Evolutionary conservation across 2,888 invertebrate species (phyloP), one percentile per base, ranked within the genome.

Genomic region (Nymphalis polychloros): DNA sequence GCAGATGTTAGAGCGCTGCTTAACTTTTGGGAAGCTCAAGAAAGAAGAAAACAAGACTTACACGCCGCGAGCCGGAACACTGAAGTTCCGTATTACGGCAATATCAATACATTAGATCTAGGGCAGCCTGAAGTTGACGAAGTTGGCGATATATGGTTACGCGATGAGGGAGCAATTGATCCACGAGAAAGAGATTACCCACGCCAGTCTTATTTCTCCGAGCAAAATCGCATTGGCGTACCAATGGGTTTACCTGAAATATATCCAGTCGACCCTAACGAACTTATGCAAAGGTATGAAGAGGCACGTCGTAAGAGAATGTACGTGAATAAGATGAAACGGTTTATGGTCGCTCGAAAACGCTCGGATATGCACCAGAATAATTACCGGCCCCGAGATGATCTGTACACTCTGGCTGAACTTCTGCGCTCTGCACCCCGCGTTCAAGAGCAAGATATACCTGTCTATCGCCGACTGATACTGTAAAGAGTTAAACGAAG

Each of bases 311-410:
- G 92, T 75, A 93, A 93, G 77, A 84, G 92, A 74, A 88, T 90
- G 72, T 93, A 93, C 73, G 87, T 88, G 8, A 92, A 90, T 77
- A 92, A 91, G 75, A 82, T 92, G 82, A 94, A 95, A 82, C 89
- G 94, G 50, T 95, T 94, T 79, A 94, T 94, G 94, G 94, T 94
- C 0, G 93, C 94, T 27, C 91, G 93, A 77, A 94, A 94, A 81
- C 90, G 91, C 8, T 89, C 93, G 0, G 92, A 91, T 64, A 80
- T 86, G 78, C 90, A 86, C 74, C 91, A 91, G 77, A 90, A 89
- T 71, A 86, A 81, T 77, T 92, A 91, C 77, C 79, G 92, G 69
- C 90, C 93, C 72, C 91, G 93, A 53, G 94, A 94, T 72, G 94
- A 94, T 76, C 90, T 94, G 59, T 94, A 94, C 82, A 94, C 94